Base-by-base conservation (phyloP, 2,797 vertebrate genomes). In the Zenarchopterus dispar region DNA sequence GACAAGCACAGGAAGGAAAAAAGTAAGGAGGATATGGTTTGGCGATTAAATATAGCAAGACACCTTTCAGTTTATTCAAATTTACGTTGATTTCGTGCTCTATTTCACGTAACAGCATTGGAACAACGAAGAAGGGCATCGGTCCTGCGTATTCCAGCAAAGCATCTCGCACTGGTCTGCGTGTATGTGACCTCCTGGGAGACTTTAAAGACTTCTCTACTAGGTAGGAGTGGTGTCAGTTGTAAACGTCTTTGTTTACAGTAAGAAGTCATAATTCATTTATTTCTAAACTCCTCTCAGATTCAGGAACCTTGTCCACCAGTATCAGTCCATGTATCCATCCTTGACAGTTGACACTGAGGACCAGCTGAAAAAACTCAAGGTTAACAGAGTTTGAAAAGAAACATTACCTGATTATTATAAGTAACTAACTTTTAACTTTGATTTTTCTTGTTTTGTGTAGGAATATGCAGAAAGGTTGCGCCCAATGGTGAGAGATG, bases 51-150 rank as follows among this genome's bases (percentile, higher is more conserved):
- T 45, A 1, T 39, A 1, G 2, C 23, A 26, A 36, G 31, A 13
- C 4, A 43, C 5, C 33, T 8, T 18, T 0, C 5, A 43, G 6
- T 56, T 4, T 39, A 17, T 11, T 47, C 16, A 46, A 22, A 31
- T 69, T 5, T n/a, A 7, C 22, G 19, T 24, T 65, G 0, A 62
- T 50, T 56, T 21, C n/a, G 62, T 33, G 19, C 5, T 2, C 21
- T 28, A 16, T 56, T 67, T 75, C 5, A 36, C 17, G 26, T 69
- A 7, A 47, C 87, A 99, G 98, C 77, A 98, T 99, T 62, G 98
- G 98, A 87, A 99, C 98, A 75, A 99, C 98, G 76, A 97, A 97
- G 90, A 99, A 99, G 74, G 98, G 98, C 8, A 99, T 99, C 6
- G 98, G 98, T 82, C 98, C 98, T 42, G 96, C 97, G 0, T 99